Percentiles rank a stretch among this genome's conserved stretches.
Conservation (phyloP, 1,140 invertebrate species). For the Chrysomallon squamiferum region DNA sequence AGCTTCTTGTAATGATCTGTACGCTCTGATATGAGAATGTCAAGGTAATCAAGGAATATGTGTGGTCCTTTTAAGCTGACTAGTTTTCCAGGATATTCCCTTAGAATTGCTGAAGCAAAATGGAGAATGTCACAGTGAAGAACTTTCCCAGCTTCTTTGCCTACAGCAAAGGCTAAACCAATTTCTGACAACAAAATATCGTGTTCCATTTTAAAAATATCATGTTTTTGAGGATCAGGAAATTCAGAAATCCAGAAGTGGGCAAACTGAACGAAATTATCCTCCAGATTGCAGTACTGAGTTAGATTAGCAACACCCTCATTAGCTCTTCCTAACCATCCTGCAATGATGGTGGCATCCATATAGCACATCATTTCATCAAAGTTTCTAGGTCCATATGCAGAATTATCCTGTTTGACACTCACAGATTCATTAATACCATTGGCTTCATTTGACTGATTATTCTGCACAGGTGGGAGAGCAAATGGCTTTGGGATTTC, state of each 20-base stretch:
- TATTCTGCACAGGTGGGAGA: slow-evolving; percentile 39
- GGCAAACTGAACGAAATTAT: slow-evolving; percentile 61
- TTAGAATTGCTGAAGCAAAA: slow-evolving; percentile 53
- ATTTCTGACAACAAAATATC: slow-evolving; percentile 58
- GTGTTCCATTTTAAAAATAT: slow-evolving; percentile 59
- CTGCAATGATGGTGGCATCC: slow-evolving; percentile 60
- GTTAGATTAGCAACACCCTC: slow-evolving; percentile 44
- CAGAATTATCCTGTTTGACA: not conserved
- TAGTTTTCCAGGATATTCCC: slow-evolving; percentile 59
- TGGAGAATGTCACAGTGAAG: slow-evolving; percentile 43
- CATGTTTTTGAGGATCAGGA: slow-evolving; percentile 50
- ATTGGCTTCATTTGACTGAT: slow-evolving; percentile 5
- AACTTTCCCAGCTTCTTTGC: slow-evolving; percentile 49
- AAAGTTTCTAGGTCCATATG: slow-evolving; percentile 37
- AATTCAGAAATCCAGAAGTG: slow-evolving; percentile 62
- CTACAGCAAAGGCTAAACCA: slow-evolving; percentile 56
- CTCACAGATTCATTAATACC: slow-evolving; percentile 1
- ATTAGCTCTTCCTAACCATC: slow-evolving; percentile 58
- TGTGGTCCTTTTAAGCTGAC: slow-evolving; percentile 49
- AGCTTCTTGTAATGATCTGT: slow-evolving; percentile 53
- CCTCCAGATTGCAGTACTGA: slow-evolving; percentile 43
- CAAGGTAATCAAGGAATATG: slow-evolving; percentile 59
- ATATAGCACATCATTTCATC: slow-evolving; percentile 56
- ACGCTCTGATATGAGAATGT: slow-evolving; percentile 57
- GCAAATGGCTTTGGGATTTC: slow-evolving; percentile 44